Base-by-base conservation (phyloP, 2,888 invertebrate species). In the Lepidonotus clava region DNA sequence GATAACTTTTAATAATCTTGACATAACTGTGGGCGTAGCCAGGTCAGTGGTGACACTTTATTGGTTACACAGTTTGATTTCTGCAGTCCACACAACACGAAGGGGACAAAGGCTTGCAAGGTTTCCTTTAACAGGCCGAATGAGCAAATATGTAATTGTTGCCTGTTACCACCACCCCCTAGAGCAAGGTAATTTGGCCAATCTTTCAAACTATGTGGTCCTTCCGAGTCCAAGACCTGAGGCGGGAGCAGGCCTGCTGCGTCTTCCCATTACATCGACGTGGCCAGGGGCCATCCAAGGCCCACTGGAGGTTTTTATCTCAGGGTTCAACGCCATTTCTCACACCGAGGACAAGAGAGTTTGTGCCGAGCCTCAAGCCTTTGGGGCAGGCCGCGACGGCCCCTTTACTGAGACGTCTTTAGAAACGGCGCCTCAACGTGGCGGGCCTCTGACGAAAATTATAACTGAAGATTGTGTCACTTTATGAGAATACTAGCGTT, bases 141-240 rank as follows among this genome's bases (percentile, higher is more conserved):
- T 61, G 61, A 61, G 61, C 61, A 61, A 61, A 61, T 61, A 61
- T 61, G 61, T 61, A 61, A 61, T 61, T 61, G 61, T n/a, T 6
- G 32, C 36, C 76, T 76, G 36, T 76, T 76, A 40, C 76, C 36
- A 34, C 36, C 14, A 18, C 40, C 36, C 38, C 76, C 18, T 36
- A 34, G 38, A 28, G 24, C 76, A 76, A 76, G 40, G 40, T 76
- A 76, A 76, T 76, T 40, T 76, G 38, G 40, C 11, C 38, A 76
- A 76, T 76, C 36, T 36, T 76, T 40, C 76, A 76, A 76, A 40
- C 76, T 76, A 76, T 76, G 36, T 40, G 36, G 36, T 40, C 76
- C 76, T 36, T n/a, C 76, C 38, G 76, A 40, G 76, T 40, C 6
- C 21, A 76, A 21, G 76, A 14, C 76, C 40, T 34, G 76, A 14